Evolutionary conservation across 2,113 vertebrate species (phyloP), one percentile per base, ranked within the genome.

Genomic region (Sebastes schlegelii): DNA sequence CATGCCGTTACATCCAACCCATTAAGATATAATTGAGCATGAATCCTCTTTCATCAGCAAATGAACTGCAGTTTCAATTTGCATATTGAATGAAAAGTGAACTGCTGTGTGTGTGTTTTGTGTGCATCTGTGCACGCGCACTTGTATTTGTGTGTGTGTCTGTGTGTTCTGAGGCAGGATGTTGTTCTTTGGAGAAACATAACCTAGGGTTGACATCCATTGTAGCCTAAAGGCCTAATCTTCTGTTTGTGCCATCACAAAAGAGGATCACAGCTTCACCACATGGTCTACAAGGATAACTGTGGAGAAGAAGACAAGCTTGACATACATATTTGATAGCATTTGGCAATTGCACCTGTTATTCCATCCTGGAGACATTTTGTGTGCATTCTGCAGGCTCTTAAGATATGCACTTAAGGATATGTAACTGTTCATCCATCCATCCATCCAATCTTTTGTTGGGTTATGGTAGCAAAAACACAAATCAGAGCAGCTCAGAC

Each of bases 11-110:
- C 86, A 87, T 85, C 85, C 85, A 80, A 84, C 52, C 90, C 91
- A 93, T 93, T 92, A 92, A 84, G 84, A 89, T 84, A 90, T 88
- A 91, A 90, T 86, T 93, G 85, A 93, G 80, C 90, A 87, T 79
- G 89, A 91, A 92, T 92, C 86, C 90, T 80, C 88, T 93, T 93
- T 93, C 90, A 93, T 92, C 90, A 91, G 89, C 88, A 91, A 94
- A 92, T 93, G 87, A 92, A 89, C 80, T 84, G 84, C 82, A 64
- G 73, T 88, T 89, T 86, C 63, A 92, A 89, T 94, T 94, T 89
- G 86, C 85, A 92, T 91, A 90, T 85, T 92, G 82, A 92, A 92
- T 90, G 69, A 87, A 90, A 92, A 89, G 83, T 75, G 86, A 67
- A 52, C 19, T 49, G 21, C 2, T 71, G 43, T 85, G 51, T 71